Conservation (phyloP, 2,888 invertebrate genomes). For the Choristoneura rosaceana region DNA sequence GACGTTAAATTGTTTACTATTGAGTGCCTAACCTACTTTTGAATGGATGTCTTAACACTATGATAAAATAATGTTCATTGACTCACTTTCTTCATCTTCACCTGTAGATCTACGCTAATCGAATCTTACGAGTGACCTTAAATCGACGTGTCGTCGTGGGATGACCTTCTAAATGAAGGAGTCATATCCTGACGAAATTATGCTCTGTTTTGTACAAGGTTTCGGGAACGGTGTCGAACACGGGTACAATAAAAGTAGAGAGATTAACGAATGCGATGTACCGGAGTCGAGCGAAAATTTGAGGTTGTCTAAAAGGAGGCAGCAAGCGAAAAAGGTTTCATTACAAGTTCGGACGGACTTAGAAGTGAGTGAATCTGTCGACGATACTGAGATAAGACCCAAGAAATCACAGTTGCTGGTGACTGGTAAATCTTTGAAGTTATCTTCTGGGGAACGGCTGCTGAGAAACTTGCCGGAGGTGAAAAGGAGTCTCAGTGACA, state of each 20-base stretch:
- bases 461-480: conserved; percentile 66
- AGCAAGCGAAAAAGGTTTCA: conserved; percentile 55
- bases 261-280: conserved; percentile 63
- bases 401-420: conserved; percentile 59
- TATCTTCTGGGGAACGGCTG: conserved; percentile 64
- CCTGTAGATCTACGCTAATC: conserved; percentile 27
- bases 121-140: conserved; percentile 50
- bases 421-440: conserved; percentile 67
- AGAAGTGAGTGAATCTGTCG: conserved; percentile 46
- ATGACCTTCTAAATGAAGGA: conserved; percentile 83
- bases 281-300: conserved; percentile 65
- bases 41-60: conserved; percentile 32
- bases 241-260: conserved; percentile 66
- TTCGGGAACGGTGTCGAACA: conserved; percentile 79
- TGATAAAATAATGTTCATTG: conserved; percentile 37
- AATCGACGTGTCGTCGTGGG: conserved; percentile 50
- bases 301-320: conserved; percentile 50
- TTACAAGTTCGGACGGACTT: conserved; percentile 52
- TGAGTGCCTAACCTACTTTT: conserved; percentile 40
- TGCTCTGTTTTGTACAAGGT: conserved; percentile 90
- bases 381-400: conserved; percentile 56
- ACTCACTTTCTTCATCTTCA: conserved; percentile 47
- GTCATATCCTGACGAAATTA: conserved; percentile 83
- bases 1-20: conserved; percentile 44
- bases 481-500: conserved; percentile 80